Conservation (phyloP, 2,113 vertebrate genomes). For the Saguinus midas region DNA sequence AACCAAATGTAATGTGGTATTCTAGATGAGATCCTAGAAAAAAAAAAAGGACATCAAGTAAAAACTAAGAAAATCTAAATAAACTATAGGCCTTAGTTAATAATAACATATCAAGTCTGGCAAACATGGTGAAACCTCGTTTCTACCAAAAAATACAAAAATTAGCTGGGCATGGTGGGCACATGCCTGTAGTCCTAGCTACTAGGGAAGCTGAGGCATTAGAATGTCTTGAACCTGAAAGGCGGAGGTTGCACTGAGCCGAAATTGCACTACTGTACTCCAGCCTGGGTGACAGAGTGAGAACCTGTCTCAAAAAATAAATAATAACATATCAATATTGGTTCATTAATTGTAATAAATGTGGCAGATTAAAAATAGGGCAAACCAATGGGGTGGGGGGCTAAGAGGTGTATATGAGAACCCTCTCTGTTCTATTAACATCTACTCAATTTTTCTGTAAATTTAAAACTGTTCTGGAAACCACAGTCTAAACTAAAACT, state of each 20-base stretch:
- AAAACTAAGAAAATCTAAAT: neutral
- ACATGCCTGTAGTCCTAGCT: too few species aligned
- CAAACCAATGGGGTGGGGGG: neutral
- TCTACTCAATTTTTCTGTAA: neutral
- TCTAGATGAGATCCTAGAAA: neutral
- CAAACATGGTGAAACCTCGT: too few species aligned
- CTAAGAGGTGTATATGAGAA: neutral
- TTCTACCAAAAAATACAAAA: too few species aligned
- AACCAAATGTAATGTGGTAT: neutral
- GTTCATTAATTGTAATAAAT: neutral
- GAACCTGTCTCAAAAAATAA: too few species aligned
- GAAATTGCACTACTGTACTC: too few species aligned
- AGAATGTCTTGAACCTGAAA: too few species aligned
- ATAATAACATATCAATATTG: neutral
- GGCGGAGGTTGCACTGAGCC: too few species aligned
- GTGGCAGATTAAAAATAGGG: neutral
- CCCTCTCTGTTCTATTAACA: neutral
- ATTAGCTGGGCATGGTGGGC: too few species aligned
- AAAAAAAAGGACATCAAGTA: neutral
- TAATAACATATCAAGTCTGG: too few species aligned
- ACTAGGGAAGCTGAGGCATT: too few species aligned
- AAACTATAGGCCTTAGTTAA: neutral
- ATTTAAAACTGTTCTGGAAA: neutral
- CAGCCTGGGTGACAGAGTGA: too few species aligned
- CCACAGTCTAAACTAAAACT: neutral